Percentiles rank a stretch among this genome's conserved stretches.
Conservation (phyloP, 2,888 invertebrate species). For the Theodoxus fluviatilis region DNA sequence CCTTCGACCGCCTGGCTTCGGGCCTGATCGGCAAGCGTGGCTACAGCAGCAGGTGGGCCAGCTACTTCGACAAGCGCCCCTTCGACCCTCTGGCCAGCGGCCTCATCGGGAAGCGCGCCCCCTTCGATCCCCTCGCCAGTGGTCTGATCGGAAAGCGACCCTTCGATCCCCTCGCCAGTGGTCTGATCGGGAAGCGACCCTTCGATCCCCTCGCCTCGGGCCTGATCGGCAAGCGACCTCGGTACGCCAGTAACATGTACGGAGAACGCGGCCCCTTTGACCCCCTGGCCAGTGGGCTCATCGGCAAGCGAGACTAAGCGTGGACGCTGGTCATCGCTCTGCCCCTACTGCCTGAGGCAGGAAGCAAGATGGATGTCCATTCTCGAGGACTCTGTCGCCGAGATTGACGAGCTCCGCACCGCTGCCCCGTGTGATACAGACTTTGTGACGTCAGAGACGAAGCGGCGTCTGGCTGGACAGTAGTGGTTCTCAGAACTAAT, state of each 20-base stretch:
- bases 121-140: constrained; percentile 24
- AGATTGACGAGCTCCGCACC: no score
- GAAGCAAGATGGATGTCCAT: no score
- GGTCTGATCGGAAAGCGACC: constrained; percentile 29
- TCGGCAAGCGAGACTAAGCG: constrained; percentile 29
- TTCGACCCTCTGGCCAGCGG: constrained; percentile 27
- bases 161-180: constrained; percentile 26
- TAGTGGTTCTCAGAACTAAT: no score
- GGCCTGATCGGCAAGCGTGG: no score
- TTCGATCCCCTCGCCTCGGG: constrained; percentile 22
- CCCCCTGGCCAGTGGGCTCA: constrained; percentile 25
- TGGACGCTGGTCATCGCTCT: no score
- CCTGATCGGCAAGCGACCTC: constrained; percentile 24
- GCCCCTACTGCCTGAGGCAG: no score
- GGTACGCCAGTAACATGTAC: constrained; percentile 7
- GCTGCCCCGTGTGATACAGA: no score
- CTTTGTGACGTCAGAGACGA: no score
- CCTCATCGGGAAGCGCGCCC: constrained; percentile 27
- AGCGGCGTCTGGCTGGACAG: no score
- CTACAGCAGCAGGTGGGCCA: no score
- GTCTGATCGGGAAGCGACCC: constrained; percentile 26
- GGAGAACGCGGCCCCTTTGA: constrained; percentile 25
- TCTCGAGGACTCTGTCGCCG: no score
- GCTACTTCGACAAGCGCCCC: constrained; percentile 25
- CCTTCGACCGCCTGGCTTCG: no score